Evolutionary conservation across 2,113 vertebrate genomes (phyloP).

Genomic region (Plecotus auritus): DNA sequence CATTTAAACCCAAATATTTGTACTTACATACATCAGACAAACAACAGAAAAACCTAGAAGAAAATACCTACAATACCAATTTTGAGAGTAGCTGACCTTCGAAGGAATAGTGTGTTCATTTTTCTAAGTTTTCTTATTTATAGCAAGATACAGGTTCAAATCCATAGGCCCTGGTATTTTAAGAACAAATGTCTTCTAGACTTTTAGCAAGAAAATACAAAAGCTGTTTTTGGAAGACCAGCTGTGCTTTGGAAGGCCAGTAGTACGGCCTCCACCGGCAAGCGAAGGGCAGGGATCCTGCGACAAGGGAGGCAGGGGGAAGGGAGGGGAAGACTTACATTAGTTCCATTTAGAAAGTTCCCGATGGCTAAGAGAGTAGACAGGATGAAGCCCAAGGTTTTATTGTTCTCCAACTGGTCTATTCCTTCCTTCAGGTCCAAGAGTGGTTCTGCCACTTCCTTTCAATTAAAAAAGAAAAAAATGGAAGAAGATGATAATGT

Average conservation of each 20-base stretch:
- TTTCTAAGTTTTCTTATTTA: constrained; percentile 7
- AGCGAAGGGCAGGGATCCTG: neutral
- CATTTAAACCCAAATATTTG: neutral
- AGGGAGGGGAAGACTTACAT: constrained; percentile 83
- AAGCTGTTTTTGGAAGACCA: neutral
- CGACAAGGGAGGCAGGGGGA: neutral
- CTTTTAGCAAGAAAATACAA: neutral
- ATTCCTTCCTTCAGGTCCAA: constrained; percentile 99
- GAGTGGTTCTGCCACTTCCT: constrained; percentile 98
- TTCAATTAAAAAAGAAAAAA: constrained; percentile 60
- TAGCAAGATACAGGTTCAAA: neutral
- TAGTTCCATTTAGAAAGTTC: constrained; percentile 97
- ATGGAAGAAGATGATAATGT: neutral
- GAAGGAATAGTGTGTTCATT: neutral
- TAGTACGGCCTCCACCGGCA: neutral
- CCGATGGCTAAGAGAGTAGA: constrained; percentile 95
- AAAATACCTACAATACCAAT: neutral
- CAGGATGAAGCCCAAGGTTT: constrained; percentile 93
- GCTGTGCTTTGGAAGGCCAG: neutral
- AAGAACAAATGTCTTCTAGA: neutral
- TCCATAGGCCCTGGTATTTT: neutral
- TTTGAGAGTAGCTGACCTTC: neutral
- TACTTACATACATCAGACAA: neutral
- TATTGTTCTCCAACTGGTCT: constrained; percentile 97
- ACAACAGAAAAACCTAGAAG: neutral